Base-by-base conservation (phyloP, 2,113 vertebrate genomes). In the Probosciger aterrimus region DNA sequence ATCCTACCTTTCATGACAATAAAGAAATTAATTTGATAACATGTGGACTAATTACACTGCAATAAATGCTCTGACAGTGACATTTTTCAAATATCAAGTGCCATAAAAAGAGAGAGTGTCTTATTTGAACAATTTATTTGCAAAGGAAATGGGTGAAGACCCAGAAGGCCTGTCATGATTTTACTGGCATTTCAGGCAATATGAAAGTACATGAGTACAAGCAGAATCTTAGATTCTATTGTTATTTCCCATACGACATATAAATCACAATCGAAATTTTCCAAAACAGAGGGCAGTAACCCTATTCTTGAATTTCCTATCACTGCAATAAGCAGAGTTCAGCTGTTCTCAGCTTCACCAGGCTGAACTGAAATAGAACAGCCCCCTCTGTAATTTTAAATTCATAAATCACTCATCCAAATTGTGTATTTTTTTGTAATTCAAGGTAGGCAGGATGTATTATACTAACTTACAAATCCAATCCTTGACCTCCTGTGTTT, bases 391-490 rank as follows among this genome's bases (percentile, higher is more conserved):
- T 50, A 96, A 90, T 90, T 93, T 86, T 57, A 88, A 91, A 71
- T 85, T 55, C 37, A 47, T 92, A 82, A 93, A 91, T 95, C 91
- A 75, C 22, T 81, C 64, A 37, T 64, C 75, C 59, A 94, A 82
- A 27, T 19, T 81, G 92, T 95, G 82, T 95, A 80, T 81, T 95
- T 86, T 86, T 93, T 87, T 91, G 74, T 81, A 93, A 92, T 73
- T 96, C 90, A 76, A 90, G 92, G 93, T 96, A 92, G 88, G 84
- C 78, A 93, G 95, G 95, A 92, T 85, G 93, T 80, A 64, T 78
- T 50, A 18, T 46, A 65, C 63, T 90, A 30, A 47, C 24, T 87
- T 57, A 37, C 22, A 71, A 22, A 35, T 86, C 63, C 49, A 50
- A 47, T 62, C 64, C 59, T 28, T 13, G 47, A 75, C 91, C 95